These are phyloP conservation scores for Lepus europaeus DNA, from an alignment of 2,113 vertebrate species.

Conservation along the genomic window DNA sequence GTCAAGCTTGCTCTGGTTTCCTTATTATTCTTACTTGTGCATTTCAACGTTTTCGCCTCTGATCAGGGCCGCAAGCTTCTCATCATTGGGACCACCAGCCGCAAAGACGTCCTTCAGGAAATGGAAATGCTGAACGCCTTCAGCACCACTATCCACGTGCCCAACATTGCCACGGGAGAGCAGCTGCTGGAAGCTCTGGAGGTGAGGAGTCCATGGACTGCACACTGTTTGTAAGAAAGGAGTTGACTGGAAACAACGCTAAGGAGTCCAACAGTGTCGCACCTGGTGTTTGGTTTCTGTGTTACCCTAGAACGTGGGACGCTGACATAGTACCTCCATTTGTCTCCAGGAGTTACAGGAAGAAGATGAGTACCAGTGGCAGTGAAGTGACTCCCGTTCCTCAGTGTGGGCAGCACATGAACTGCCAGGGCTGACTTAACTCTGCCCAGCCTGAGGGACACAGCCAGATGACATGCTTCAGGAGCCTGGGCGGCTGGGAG, in stretches of 20 bases:
- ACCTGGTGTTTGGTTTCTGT: background rate
- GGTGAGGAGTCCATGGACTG: conserved; percentile 80
- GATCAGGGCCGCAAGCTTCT: conserved; percentile 96
- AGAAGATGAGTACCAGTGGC: background rate
- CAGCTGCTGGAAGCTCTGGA: conserved; percentile 96
- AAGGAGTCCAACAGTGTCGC: background rate
- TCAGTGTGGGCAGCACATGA: background rate
- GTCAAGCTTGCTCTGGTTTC: background rate
- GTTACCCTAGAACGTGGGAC: background rate
- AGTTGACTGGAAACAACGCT: background rate
- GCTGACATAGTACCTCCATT: background rate
- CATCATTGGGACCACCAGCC: conserved; percentile 97
- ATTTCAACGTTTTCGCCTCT: conserved; percentile 1
- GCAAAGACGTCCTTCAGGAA: conserved; percentile 97
- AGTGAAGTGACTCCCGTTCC: background rate
- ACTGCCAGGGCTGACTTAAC: background rate
- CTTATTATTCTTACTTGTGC: background rate
- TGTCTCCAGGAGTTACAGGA: background rate
- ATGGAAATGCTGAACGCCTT: conserved; percentile 98
- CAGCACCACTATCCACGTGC: conserved; percentile 96
- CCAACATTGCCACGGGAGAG: conserved; percentile 94
- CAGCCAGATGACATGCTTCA: background rate
- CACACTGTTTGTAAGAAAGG: background rate
- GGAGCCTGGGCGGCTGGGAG: background rate
- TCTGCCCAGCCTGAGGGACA: background rate